A percentile compares a stretch with the other conserved stretches of the same genome.
Evolutionary conservation across 1,140 invertebrate genomes (phyloP).

Genomic region (Lerema accius): DNA sequence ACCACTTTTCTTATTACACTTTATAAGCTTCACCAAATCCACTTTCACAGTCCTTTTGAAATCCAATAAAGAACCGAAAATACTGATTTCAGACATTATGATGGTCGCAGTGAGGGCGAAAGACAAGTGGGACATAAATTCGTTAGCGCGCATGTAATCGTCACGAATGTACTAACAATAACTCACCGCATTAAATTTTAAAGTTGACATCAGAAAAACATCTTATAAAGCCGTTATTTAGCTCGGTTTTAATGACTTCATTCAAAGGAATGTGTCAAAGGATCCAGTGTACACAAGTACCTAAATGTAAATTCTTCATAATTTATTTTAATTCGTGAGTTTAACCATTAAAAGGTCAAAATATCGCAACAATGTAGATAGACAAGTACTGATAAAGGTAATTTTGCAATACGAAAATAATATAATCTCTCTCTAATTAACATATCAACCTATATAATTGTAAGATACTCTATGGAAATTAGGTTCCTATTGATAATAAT

Average conservation of each 20-base stretch:
- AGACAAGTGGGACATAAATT: constrained; percentile 76
- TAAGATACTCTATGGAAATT: too few species aligned
- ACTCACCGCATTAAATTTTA: constrained; percentile 77
- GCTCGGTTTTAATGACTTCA: constrained; percentile 60
- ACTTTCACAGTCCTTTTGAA: constrained; percentile 59
- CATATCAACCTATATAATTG: too few species aligned
- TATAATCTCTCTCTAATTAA: too few species aligned
- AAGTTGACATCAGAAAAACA: constrained; percentile 81
- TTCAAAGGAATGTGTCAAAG: constrained; percentile 50
- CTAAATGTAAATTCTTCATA: too few species aligned
- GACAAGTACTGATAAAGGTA: too few species aligned
- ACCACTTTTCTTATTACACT: constrained; percentile 48
- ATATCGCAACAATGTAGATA: too few species aligned
- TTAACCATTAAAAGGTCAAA: too few species aligned
- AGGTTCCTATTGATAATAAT: too few species aligned
- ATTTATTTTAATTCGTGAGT: too few species aligned
- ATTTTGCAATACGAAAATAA: too few species aligned
- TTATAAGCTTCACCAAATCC: constrained; percentile 61
- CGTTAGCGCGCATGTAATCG: constrained; percentile 76
- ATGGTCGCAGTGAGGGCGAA: constrained; percentile 58
- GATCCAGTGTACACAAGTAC: constrained; percentile 21
- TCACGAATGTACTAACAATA: constrained; percentile 71
- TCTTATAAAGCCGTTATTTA: constrained; percentile 77
- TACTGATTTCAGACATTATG: constrained; percentile 69
- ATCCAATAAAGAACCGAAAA: constrained; percentile 72